Percentiles rank a stretch among this genome's conserved stretches.
These are phyloP conservation scores for Ovibos moschatus DNA, from an alignment of 2,113 vertebrate species.

Conservation along the genomic window DNA sequence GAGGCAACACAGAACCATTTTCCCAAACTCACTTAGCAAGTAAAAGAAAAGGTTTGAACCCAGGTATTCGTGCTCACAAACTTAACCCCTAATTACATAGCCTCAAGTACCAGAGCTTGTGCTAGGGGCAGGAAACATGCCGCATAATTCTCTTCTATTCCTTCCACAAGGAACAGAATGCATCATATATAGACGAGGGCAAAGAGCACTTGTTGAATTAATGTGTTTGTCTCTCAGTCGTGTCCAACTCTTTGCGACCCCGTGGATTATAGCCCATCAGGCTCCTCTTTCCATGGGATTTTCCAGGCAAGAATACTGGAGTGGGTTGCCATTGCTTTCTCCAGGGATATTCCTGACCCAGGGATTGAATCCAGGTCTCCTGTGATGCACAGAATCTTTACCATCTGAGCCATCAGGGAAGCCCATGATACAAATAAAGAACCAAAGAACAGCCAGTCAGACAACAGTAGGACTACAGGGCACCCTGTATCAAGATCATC, in stretches of 20 bases:
- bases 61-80: neutral
- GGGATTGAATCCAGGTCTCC: neutral
- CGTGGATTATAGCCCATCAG: neutral
- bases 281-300: neutral
- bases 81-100: neutral
- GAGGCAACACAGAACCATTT: neutral
- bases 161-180: neutral
- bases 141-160: neutral
- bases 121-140: neutral
- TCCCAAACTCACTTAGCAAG: neutral
- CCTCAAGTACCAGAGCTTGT: neutral
- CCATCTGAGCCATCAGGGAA: neutral
- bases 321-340: neutral
- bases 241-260: neutral
- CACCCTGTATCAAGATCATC: neutral
- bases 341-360: neutral
- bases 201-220: neutral
- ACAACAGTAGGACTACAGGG: neutral
- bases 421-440: neutral
- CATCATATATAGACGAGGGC: neutral
- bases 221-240: neutral
- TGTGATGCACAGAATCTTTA: neutral
- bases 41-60: constrained; percentile 8
- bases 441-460: neutral
- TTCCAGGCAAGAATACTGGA: neutral